A percentile compares a stretch with the other conserved stretches of the same genome.
These are phyloP conservation scores for Heteromyza rotundicornis DNA, from an alignment of 2,888 invertebrate species.

Conservation along the genomic window DNA sequence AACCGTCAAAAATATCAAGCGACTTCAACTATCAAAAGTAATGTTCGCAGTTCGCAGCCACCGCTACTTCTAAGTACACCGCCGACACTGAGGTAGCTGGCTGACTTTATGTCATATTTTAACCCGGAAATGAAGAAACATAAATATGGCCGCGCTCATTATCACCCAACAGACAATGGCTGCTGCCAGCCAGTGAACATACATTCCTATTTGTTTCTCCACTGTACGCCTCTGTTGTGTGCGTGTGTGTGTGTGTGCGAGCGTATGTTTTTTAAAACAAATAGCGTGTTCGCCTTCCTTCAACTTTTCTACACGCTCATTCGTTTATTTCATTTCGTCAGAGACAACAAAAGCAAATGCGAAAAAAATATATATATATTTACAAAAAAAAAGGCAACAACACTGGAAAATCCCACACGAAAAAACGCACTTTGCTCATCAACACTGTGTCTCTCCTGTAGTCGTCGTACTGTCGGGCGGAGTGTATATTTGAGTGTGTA, in stretches of 20 bases:
- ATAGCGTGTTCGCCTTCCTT: background rate
- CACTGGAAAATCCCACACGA: constrained; percentile 44
- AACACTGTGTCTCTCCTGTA: background rate
- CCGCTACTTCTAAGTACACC: too few relatives aligned
- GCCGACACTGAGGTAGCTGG: constrained; percentile 15
- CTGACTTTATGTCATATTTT: constrained; percentile 44
- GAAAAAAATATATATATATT: background rate
- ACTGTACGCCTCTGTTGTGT: too few relatives aligned
- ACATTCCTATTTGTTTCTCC: too few relatives aligned
- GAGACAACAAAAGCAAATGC: background rate
- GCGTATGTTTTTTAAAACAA: background rate
- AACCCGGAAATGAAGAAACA: constrained; percentile 53
- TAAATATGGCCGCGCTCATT: constrained; percentile 40
- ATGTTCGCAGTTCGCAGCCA: background rate
- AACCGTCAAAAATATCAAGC: too few relatives aligned
- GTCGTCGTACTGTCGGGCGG: too few relatives aligned
- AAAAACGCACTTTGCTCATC: constrained; percentile 8
- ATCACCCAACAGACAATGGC: constrained; percentile 25
- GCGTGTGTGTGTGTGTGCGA: too few relatives aligned
- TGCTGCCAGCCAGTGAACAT: too few relatives aligned
- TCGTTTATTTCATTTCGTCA: constrained; percentile 17
- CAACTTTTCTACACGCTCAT: background rate
- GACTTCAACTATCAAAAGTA: too few relatives aligned
- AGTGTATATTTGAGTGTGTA: constrained; percentile 13
- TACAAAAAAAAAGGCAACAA: background rate